These are phyloP conservation scores for Garra rufa DNA, from an alignment of 2,113 vertebrate genomes.

Conservation along the genomic window DNA sequence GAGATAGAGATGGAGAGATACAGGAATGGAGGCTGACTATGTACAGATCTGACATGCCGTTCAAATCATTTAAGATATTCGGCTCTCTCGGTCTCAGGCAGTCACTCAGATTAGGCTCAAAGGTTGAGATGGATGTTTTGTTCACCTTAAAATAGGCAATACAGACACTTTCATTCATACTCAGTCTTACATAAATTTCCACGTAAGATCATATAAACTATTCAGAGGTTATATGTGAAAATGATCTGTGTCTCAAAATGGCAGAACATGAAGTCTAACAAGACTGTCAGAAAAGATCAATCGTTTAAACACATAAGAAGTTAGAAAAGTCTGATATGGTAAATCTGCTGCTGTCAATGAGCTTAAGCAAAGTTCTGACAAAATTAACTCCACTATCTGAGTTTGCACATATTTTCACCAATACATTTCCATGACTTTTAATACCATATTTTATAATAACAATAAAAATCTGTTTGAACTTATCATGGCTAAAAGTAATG, in stretches of 20 bases:
- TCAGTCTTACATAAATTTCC: not conserved
- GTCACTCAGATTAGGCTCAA: not conserved
- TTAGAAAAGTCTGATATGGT: not conserved
- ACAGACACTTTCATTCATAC: not conserved
- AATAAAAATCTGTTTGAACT: too few relatives aligned
- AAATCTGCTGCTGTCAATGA: not conserved
- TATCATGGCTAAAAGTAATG: too few relatives aligned
- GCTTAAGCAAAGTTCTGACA: not conserved
- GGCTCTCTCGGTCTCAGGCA: constrained; percentile 3
- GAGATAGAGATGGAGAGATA: not conserved
- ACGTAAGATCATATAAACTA: not conserved
- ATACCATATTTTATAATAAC: too few relatives aligned
- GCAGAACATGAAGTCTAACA: not conserved
- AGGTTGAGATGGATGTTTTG: not conserved
- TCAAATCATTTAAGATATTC: constrained; percentile 38
- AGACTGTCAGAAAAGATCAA: not conserved
- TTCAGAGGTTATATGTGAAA: not conserved
- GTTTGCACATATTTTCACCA: too few relatives aligned
- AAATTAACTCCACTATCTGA: not conserved
- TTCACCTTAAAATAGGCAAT: not conserved
- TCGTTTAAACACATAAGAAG: not conserved
- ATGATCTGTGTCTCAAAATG: not conserved
- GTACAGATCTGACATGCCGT: constrained; percentile 27
- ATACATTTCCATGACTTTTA: too few relatives aligned
- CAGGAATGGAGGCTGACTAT: constrained; percentile 24